phyloP scores from a whole-genome alignment of 2,797 vertebrate species.

The Gobionotothen gibberifrons region DNA sequence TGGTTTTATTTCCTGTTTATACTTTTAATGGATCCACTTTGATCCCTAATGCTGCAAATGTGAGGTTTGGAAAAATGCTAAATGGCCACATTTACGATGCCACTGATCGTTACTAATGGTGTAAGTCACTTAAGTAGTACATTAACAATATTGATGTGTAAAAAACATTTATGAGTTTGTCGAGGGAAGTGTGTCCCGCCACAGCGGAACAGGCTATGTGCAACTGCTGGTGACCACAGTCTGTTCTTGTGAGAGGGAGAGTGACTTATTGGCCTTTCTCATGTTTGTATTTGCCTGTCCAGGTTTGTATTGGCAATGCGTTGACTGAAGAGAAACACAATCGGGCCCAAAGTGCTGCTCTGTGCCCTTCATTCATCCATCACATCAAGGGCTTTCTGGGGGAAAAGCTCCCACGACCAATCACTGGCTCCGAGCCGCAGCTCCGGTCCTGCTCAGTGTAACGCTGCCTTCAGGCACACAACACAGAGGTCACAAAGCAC shows the following conservation, averaged over 20 bases:
- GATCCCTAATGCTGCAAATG: constrained; percentile 29
- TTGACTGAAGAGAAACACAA: constrained; percentile 79
- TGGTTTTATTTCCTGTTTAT: constrained; percentile 61
- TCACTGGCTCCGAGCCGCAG: constrained; percentile 58
- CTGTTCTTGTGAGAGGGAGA: constrained; percentile 51
- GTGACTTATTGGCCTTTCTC: constrained; percentile 71
- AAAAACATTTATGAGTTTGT: constrained; percentile 29
- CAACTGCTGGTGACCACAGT: constrained; percentile 53
- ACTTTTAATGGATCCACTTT: constrained; percentile 48
- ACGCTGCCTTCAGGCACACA: constrained; percentile 60
- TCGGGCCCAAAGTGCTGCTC: constrained; percentile 67
- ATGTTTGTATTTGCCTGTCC: constrained; percentile 78
- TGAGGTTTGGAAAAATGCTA: constrained; percentile 40
- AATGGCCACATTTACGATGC: constrained; percentile 20
- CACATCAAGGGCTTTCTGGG: constrained; percentile 76
- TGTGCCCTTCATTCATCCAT: constrained; percentile 78
- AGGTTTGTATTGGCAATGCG: constrained; percentile 79
- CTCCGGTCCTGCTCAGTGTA: constrained; percentile 55
- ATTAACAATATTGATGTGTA: constrained; percentile 34
- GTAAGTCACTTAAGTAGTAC: constrained; percentile 27
- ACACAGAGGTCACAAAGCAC: constrained; percentile 61
- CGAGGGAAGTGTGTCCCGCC: constrained; percentile 29
- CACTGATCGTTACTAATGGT: constrained; percentile 32
- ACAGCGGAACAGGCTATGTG: constrained; percentile 50
- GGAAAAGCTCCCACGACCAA: constrained; percentile 61